Evolutionary conservation across 1,140 invertebrate genomes (phyloP).

Genomic region (Hycleus cichorii): DNA sequence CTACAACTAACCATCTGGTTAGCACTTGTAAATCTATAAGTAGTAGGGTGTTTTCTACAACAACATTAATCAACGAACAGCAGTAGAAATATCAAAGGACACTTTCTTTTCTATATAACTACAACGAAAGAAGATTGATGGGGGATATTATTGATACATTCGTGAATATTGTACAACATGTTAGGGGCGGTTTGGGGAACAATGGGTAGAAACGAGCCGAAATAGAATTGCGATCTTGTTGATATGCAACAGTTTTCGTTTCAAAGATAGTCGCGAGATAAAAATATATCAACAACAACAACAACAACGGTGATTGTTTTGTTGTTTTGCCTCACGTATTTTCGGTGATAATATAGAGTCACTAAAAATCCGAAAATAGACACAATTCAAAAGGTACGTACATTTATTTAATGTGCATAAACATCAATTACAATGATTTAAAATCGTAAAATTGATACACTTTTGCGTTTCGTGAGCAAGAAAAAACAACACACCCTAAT

Average conservation of each 20-base stretch:
- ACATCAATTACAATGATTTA: constrained; percentile 32
- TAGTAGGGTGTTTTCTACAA: constrained; percentile 2
- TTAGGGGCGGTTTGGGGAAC: too few species aligned
- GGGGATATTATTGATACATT: constrained; percentile 2
- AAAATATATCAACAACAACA: too few species aligned
- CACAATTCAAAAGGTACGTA: too few species aligned
- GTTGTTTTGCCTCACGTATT: too few species aligned
- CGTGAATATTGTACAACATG: background rate
- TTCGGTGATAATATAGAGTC: too few species aligned
- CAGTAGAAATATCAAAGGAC: constrained; percentile 4
- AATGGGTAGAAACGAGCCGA: too few species aligned
- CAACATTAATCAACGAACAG: constrained; percentile 12
- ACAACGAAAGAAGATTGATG: constrained; percentile 1
- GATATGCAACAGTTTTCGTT: too few species aligned
- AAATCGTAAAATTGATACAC: constrained; percentile 25
- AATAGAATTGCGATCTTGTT: too few species aligned
- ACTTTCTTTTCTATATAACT: background rate
- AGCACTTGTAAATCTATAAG: constrained; percentile 6
- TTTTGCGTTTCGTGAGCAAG: constrained; percentile 10
- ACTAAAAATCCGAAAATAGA: too few species aligned
- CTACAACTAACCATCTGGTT: constrained; percentile 4
- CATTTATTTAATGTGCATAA: constrained; percentile 8
- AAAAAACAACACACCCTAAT: background rate
- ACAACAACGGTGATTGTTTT: too few species aligned
- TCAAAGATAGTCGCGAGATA: too few species aligned